phyloP scores from a whole-genome alignment of 2,888 invertebrate genomes.

The Nipponacmea schrenckii region DNA sequence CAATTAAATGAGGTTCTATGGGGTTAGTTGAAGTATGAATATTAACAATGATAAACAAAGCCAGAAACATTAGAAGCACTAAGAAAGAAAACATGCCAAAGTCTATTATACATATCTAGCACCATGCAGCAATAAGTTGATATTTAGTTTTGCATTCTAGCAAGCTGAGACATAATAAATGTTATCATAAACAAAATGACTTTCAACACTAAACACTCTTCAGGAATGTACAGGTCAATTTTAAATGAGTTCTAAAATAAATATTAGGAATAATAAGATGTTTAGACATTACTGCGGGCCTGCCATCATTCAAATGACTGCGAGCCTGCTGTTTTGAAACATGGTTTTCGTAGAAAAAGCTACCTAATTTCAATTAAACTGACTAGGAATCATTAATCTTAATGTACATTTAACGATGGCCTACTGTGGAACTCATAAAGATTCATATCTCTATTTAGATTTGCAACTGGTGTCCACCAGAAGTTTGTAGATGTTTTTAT shows the following conservation, averaged over 20 bases:
- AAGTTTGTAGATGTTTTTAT: background rate
- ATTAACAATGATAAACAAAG: too few relatives aligned
- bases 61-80: too few relatives aligned
- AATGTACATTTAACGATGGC: background rate
- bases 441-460: slow-evolving; percentile 2
- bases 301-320: background rate
- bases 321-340: slow-evolving; percentile 3
- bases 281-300: background rate
- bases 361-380: background rate
- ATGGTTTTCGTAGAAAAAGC: background rate
- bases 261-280: too few relatives aligned
- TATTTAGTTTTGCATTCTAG: background rate
- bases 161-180: slow-evolving; percentile 6
- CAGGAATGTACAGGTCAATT: too few relatives aligned
- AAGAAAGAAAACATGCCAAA: too few relatives aligned
- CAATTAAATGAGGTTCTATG: too few relatives aligned
- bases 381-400: slow-evolving; percentile 6
- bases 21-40: too few relatives aligned
- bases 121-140: background rate
- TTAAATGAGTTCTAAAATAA: too few relatives aligned
- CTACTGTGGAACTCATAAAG: slow-evolving; percentile 4
- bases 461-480: background rate
- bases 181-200: slow-evolving; percentile 1
- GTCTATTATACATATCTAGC: too few relatives aligned
- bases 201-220: too few relatives aligned